Base-by-base conservation (phyloP, 2,888 invertebrate species). In the Pyralis farinalis region DNA sequence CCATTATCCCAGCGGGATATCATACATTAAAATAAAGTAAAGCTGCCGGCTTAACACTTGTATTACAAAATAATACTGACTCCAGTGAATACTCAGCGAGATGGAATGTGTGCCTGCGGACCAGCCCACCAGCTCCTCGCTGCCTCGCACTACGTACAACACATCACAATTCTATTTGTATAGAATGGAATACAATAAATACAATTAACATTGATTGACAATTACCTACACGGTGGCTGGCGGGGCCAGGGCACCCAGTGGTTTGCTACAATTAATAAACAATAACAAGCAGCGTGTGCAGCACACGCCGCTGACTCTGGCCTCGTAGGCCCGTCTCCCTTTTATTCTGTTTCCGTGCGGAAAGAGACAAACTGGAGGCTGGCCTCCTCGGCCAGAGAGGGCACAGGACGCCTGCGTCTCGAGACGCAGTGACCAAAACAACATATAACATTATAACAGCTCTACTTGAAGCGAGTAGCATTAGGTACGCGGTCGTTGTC, bases 21-120 rank as follows among this genome's bases (percentile, higher is more conserved):
- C 79, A 77, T 77, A 76, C 84, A 85, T 85, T 16, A 85, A 86
- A 85, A 85, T 86, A 87, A 81, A 82, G 79, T 87, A 86, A 88
- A 88, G 87, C 87, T 86, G 85, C 81, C 77, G 69, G 87, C 87
- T 87, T 86, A 83, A 85, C 16, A 16, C 16, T 67, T 45, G 81
- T 83, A 80, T 84, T 87, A 87, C 85, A 82, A 84, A 80, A 87
- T 87, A 87, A 87, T 87, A 87, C 87, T 87, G 87, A 84, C 81
- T 83, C 83, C 86, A 86, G 84, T 84, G 82, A 80, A 77, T 75
- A 83, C 74, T 78, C 79, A 74, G 62, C 72, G 63, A 66, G 86
- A 77, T 84, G 87, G 87, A 87, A 85, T 84, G 85, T 83, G 81
- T 77, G 57, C 77, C 76, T 60, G 73, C 68, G 61, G 63, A 73